phyloP scores from a whole-genome alignment of 2,113 vertebrate genomes.

The Myotis brandtii region DNA sequence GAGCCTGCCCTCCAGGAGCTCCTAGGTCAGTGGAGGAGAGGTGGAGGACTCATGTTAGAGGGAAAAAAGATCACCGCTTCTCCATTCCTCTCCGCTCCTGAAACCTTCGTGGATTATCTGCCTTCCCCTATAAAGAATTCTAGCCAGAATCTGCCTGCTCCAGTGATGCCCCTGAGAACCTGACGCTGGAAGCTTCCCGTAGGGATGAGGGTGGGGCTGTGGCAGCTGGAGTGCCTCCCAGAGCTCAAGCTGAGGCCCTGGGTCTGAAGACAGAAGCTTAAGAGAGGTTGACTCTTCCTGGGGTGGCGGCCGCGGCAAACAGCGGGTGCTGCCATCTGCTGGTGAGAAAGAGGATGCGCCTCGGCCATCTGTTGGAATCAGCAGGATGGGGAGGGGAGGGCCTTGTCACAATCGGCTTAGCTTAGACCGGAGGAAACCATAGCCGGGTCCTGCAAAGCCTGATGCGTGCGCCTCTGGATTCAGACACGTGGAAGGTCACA shows the following conservation, averaged over 20 bases:
- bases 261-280: not conserved
- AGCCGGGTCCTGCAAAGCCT: not conserved
- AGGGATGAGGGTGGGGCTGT: not conserved
- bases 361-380: rapidly evolving
- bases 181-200: not conserved
- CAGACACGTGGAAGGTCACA: not conserved
- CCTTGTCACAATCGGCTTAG: no score
- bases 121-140: not conserved
- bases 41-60: no score
- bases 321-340: conserved; percentile 58
- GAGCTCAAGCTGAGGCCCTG: rapidly evolving
- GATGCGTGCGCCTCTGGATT: rapidly evolving
- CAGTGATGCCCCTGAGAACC: not conserved
- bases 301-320: not conserved
- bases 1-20: not conserved
- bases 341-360: not conserved
- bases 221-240: not conserved
- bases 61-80: not conserved
- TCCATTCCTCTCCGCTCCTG: not conserved
- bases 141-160: not conserved
- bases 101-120: not conserved
- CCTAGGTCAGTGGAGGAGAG: rapidly evolving
- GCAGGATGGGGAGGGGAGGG: not conserved
- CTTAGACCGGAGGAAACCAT: not conserved
- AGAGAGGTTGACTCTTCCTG: rapidly evolving